These are phyloP conservation scores for Mythimna vitellina DNA, from an alignment of 2,888 invertebrate species.

Conservation along the genomic window DNA sequence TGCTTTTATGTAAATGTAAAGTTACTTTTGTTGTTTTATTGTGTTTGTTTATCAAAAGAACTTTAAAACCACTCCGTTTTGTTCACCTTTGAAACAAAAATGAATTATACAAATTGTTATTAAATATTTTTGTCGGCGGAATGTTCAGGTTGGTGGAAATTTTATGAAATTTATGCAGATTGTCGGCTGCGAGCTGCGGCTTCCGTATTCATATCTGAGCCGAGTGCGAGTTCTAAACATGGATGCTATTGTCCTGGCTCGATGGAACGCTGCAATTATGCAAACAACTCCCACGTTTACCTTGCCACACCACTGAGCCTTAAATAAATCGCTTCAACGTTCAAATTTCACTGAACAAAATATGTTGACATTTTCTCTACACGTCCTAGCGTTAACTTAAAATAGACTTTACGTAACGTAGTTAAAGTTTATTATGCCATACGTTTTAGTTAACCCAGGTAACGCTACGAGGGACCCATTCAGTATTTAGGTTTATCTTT, in stretches of 20 bases:
- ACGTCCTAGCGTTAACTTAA: constrained; percentile 19
- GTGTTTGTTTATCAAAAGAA: constrained; percentile 31
- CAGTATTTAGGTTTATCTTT: constrained; percentile 60
- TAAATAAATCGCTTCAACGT: constrained; percentile 12
- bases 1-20: constrained; percentile 44
- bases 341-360: constrained; percentile 40
- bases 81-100: constrained; percentile 38
- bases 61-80: constrained; percentile 15
- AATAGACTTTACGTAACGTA: constrained; percentile 37
- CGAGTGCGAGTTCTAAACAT: constrained; percentile 49
- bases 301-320: constrained; percentile 37
- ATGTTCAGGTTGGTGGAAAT: constrained; percentile 30
- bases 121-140: constrained; percentile 20
- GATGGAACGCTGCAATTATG: constrained; percentile 60
- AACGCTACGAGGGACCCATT: constrained; percentile 48
- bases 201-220: constrained; percentile 61
- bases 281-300: constrained; percentile 55
- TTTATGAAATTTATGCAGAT: constrained; percentile 41
- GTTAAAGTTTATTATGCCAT: constrained; percentile 45
- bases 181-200: constrained; percentile 32
- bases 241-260: constrained; percentile 57
- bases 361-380: constrained; percentile 31
- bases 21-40: constrained; percentile 34
- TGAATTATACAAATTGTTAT: constrained; percentile 38
- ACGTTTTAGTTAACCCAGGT: constrained; percentile 35